These are phyloP conservation scores for Limnephilus auricula DNA, from an alignment of 2,888 invertebrate species.

Conservation along the genomic window DNA sequence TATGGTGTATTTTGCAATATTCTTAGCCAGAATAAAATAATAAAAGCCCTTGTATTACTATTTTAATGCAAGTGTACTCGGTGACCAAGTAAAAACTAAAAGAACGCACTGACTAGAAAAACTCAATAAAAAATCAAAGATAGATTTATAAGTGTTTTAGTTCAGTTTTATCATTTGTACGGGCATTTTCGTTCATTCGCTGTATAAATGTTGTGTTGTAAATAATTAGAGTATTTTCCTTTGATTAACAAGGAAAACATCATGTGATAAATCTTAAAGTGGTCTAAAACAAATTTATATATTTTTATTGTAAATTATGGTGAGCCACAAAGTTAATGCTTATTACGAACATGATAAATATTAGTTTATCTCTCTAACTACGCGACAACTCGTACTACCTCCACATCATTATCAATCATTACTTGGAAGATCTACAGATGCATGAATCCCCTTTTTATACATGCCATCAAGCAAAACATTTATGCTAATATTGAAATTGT, in stretches of 20 bases:
- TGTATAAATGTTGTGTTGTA: no score
- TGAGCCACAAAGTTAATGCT: no score
- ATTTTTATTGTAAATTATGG: no score
- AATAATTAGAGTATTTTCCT: no score
- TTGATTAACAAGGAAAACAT: background rate
- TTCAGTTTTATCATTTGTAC: background rate
- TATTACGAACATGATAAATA: no score
- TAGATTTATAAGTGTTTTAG: background rate
- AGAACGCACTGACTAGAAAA: no score
- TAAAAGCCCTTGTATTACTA: background rate
- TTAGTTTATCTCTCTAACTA: no score
- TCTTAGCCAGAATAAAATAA: background rate
- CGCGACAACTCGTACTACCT: no score
- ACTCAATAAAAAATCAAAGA: background rate
- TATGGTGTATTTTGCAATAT: background rate
- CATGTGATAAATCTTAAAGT: background rate
- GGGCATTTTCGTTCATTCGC: background rate
- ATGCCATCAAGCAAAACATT: background rate
- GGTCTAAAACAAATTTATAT: no score
- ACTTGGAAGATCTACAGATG: background rate
- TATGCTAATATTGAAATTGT: no score
- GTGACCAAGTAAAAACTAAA: background rate
- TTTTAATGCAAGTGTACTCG: background rate
- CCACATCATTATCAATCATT: no score
- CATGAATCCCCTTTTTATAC: background rate